Base-by-base conservation (phyloP, 30 jellyfish, hydroid and myxozoan genomes). In the Hydractinia echinata region DNA sequence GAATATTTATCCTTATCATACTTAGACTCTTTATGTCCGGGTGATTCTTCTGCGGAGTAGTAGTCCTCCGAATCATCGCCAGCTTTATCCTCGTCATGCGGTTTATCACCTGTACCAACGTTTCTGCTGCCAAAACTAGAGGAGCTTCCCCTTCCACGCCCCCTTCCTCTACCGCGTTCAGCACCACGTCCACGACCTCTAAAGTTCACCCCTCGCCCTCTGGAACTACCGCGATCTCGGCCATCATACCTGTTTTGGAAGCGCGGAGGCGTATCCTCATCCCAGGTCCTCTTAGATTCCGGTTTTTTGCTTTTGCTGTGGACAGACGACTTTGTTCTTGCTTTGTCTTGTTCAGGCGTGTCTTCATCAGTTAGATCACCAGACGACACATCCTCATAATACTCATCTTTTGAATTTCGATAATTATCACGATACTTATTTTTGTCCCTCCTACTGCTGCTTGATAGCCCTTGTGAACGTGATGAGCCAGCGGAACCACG, bases 151-250 rank as follows among this genome's bases (percentile, higher is more conserved):
- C 74, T 64, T 10, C 85, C 85, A 30, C 85, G 76, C 3, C 85
- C 85, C 18, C 81, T 77, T 5, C 79, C 77, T n/a, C 85, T 51
- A 4, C 85, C 81, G 21, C 85, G 76, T 30, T 54, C 55, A n/a
- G 61, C 77, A 61, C 85, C 85, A 15, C 79, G 53, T 7, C 60
- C 18, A 1, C 30, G 1, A 3, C 69, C 67, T 9, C 81, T 49
- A 30, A 30, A 30, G 44, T 30, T 30, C 7, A 44, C 61, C 15
- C 81, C 81, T 5, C 81, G 51, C 71, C 81, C 73, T 1, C 81
- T 7, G 81, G 8, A 72, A 4, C 51, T 44, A 72, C 48, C 44
- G 44, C 44, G 44, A 30, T 30, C 76, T 66, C 48, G 53, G 39
- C 66, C 66, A 5, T 74, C 83, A 30, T 20, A 55, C 14, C 39